Conservation (phyloP, 2,888 invertebrate genomes). For the Eulithis prunata region DNA sequence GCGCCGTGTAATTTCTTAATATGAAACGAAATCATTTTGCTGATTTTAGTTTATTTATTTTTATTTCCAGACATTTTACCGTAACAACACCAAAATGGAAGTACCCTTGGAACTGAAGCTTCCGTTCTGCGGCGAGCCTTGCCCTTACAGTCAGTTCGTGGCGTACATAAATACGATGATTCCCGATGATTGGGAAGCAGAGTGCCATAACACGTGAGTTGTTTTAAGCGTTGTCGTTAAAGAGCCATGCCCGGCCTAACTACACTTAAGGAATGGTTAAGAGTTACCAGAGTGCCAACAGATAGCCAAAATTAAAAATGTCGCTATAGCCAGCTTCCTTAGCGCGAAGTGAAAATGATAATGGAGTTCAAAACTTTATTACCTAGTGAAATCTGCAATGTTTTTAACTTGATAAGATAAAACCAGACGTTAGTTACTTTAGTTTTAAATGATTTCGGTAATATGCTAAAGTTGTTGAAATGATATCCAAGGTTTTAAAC, state of each 20-base stretch:
- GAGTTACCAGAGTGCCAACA: slow-evolving; percentile 19
- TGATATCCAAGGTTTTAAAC: too few species aligned
- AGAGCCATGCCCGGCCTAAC: neutral
- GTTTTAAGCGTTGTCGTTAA: slow-evolving; percentile 6
- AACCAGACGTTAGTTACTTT: too few species aligned
- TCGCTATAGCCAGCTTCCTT: too few species aligned
- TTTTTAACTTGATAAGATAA: too few species aligned
- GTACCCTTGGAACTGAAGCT: slow-evolving; percentile 84
- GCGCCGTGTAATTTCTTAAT: too few species aligned
- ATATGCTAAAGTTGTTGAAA: too few species aligned
- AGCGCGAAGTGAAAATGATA: too few species aligned
- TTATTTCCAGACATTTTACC: slow-evolving; percentile 85
- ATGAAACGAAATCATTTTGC: neutral
- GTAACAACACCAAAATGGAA: slow-evolving; percentile 85
- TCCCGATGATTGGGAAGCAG: slow-evolving; percentile 87
- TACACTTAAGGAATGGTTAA: neutral
- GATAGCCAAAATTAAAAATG: slow-evolving; percentile 8
- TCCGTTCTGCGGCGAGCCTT: slow-evolving; percentile 86
- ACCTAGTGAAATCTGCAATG: too few species aligned
- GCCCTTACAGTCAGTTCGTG: slow-evolving; percentile 84
- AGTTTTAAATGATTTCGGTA: too few species aligned
- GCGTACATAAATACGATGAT: slow-evolving; percentile 82
- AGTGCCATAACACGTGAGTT: slow-evolving; percentile 79
- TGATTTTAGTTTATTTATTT: neutral
- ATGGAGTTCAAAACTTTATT: too few species aligned